Conservation (phyloP, 2,888 invertebrate genomes). For the Leptinotarsa rubiginosa region DNA sequence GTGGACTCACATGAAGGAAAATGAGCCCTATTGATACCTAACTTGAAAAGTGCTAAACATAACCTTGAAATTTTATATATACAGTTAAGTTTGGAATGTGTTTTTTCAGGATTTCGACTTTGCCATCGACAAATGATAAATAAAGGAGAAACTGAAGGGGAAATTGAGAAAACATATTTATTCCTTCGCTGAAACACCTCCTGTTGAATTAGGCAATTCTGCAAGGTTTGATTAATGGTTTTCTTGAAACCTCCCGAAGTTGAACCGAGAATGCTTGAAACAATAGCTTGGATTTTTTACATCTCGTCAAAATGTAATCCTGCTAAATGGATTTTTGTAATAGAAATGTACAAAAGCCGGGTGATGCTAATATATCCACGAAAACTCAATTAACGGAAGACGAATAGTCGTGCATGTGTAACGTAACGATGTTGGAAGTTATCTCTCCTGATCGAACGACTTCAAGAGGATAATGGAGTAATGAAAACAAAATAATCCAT, state of each 20-base stretch:
- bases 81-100: too few species aligned
- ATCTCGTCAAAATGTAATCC: neutral
- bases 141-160: too few species aligned
- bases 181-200: too few species aligned
- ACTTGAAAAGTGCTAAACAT: too few species aligned
- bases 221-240: constrained; percentile 5
- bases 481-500: too few species aligned
- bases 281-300: neutral
- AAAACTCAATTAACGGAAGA: constrained; percentile 19
- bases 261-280: constrained; percentile 11
- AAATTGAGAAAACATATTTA: too few species aligned
- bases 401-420: constrained; percentile 3
- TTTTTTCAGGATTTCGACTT: too few species aligned
- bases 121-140: too few species aligned
- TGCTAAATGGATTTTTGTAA: constrained; percentile 12
- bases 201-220: neutral
- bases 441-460: neutral
- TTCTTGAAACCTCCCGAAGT: neutral
- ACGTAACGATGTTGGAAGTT: neutral
- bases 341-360: neutral
- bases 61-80: too few species aligned
- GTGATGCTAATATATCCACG: constrained; percentile 17
- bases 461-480: too few species aligned
- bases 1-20: too few species aligned
- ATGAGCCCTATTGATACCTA: too few species aligned